Percentiles rank a stretch among this genome's conserved stretches.
These are phyloP conservation scores for Phrixothrix hirtus DNA, from an alignment of 2,888 invertebrate species.

Conservation along the genomic window DNA sequence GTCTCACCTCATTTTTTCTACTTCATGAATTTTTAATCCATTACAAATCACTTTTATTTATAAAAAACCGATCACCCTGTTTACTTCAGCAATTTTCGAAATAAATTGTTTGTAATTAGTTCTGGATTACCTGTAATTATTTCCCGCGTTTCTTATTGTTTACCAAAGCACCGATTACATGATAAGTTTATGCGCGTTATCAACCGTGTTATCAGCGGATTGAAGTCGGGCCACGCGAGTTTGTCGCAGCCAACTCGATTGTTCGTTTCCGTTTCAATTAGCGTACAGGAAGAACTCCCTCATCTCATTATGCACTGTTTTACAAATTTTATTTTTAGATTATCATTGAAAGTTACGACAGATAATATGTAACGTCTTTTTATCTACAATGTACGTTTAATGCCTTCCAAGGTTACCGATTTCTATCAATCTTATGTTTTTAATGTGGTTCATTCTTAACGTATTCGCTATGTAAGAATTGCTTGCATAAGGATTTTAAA, in stretches of 20 bases:
- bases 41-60: background rate
- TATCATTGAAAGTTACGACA: slow-evolving; percentile 27
- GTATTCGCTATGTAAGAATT: too few relatives aligned
- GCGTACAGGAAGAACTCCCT: slow-evolving; percentile 57
- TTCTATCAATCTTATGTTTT: background rate
- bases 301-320: slow-evolving; percentile 58
- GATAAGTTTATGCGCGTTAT: slow-evolving; percentile 31
- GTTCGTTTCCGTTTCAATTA: slow-evolving; percentile 58
- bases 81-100: background rate
- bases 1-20: too few relatives aligned
- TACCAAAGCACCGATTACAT: slow-evolving; percentile 22
- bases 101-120: background rate
- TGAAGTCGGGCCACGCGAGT: slow-evolving; percentile 49
- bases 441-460: background rate
- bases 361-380: background rate
- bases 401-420: background rate
- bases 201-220: slow-evolving; percentile 44
- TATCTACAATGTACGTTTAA: background rate
- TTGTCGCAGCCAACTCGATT: slow-evolving; percentile 55
- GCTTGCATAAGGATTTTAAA: background rate
- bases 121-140: background rate
- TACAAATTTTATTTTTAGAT: slow-evolving; percentile 57
- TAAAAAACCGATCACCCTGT: background rate
- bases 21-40: too few relatives aligned
- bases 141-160: slow-evolving; percentile 3